Evolutionary conservation across 2,797 vertebrate species (phyloP).

Genomic region (Chelidonichthys spinosus): DNA sequence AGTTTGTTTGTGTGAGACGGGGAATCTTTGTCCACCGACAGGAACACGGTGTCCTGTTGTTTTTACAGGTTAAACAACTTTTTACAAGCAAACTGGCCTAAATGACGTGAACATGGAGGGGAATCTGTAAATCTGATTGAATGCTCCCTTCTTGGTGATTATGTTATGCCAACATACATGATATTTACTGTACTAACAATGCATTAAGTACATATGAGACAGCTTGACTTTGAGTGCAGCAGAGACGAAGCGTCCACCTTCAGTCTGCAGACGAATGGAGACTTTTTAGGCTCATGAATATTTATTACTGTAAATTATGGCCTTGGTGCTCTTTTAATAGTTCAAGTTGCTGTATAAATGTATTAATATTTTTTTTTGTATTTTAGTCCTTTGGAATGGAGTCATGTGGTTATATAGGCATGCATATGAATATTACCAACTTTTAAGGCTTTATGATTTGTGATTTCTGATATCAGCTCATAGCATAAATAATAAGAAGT

Average conservation of each 20-base stretch:
- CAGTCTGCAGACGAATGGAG: neutral
- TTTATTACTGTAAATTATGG: constrained; percentile 1
- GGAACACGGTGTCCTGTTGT: neutral
- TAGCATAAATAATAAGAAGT: neutral
- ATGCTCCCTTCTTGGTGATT: neutral
- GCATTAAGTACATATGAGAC: constrained; percentile 11
- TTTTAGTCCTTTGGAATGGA: neutral
- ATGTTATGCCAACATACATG: neutral
- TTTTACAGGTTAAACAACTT: neutral
- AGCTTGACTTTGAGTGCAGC: neutral
- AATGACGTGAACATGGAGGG: neutral
- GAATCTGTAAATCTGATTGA: no score
- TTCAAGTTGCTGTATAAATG: neutral
- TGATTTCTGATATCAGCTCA: neutral
- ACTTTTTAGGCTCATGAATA: constrained; percentile 1
- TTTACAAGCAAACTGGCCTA: neutral
- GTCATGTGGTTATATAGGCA: no score
- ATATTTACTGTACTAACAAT: constrained; percentile 2
- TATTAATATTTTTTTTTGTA: neutral
- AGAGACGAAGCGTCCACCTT: neutral
- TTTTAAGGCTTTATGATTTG: neutral
- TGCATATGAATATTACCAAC: neutral
- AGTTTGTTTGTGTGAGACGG: constrained; percentile 21
- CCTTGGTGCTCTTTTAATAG: neutral
- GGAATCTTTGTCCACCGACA: constrained; percentile 6